Evolutionary conservation across 2,797 vertebrate genomes (phyloP).

Genomic region (Tiaroga cobitis): DNA sequence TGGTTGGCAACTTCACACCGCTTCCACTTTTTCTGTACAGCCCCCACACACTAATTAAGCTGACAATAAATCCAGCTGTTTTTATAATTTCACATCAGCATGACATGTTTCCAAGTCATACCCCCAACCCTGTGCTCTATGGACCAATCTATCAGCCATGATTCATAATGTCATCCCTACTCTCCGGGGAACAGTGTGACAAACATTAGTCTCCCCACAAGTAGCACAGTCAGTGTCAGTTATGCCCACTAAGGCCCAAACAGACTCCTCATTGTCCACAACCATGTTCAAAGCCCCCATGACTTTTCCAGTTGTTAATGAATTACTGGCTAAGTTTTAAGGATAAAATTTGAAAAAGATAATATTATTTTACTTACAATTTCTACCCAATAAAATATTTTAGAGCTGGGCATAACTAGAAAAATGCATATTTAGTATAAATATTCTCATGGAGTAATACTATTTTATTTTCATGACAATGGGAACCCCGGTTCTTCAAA

Average conservation of each 20-base stretch:
- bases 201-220: conserved; percentile 6
- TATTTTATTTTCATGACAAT: not conserved
- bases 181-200: not conserved
- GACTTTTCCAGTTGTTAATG: not conserved
- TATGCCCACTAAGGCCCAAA: not conserved
- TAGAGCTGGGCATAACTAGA: not conserved
- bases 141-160: conserved; percentile 3
- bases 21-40: conserved; percentile 16
- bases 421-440: not conserved
- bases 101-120: conserved; percentile 53
- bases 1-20: conserved; percentile 22
- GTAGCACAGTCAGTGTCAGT: conserved; percentile 5
- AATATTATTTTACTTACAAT: not conserved
- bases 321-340: not conserved
- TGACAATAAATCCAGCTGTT: conserved; percentile 52
- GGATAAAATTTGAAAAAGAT: not conserved
- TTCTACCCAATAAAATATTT: not conserved
- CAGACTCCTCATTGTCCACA: not conserved
- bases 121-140: conserved; percentile 28
- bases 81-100: conserved; percentile 67
- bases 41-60: conserved; percentile 37
- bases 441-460: not conserved
- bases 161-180: conserved; percentile 12
- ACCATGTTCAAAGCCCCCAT: not conserved
- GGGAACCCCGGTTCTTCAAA: not conserved